Evolutionary conservation across 1,140 invertebrate genomes (phyloP).

Genomic region (Hestina assimilis): DNA sequence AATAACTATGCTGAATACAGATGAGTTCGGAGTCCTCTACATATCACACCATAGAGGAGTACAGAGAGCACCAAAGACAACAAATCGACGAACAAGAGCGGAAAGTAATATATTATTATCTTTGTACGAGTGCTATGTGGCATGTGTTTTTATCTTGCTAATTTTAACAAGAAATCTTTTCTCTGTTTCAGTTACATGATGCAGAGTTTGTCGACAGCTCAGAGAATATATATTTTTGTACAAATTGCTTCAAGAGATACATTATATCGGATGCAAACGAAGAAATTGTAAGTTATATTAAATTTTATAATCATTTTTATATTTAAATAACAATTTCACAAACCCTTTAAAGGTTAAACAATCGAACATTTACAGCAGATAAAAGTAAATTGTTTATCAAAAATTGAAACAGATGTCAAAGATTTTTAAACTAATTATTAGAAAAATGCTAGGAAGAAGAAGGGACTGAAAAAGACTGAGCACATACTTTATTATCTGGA

Average conservation of each 20-base stretch:
- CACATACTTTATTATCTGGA: no score
- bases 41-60: conserved; percentile 56
- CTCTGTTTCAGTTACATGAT: conserved; percentile 42
- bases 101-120: conserved; percentile 35
- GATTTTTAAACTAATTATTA: no score
- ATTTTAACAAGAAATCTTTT: background rate
- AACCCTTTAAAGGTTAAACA: no score
- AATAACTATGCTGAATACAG: conserved; percentile 21
- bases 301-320: no score
- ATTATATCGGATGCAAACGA: conserved; percentile 45
- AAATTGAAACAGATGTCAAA: no score
- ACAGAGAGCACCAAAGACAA: conserved; percentile 58
- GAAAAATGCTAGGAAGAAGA: no score
- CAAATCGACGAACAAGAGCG: conserved; percentile 45
- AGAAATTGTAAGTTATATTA: conserved; percentile 59
- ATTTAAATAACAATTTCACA: no score
- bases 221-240: conserved; percentile 58
- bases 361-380: no score
- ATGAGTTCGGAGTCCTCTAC: conserved; percentile 30
- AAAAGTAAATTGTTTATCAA: no score
- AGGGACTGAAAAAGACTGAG: no score
- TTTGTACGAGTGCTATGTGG: background rate
- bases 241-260: conserved; percentile 69
- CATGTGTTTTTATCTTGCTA: background rate
- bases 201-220: conserved; percentile 30